Base-by-base conservation (phyloP, 1,140 invertebrate genomes). In the Colletes gigas region DNA sequence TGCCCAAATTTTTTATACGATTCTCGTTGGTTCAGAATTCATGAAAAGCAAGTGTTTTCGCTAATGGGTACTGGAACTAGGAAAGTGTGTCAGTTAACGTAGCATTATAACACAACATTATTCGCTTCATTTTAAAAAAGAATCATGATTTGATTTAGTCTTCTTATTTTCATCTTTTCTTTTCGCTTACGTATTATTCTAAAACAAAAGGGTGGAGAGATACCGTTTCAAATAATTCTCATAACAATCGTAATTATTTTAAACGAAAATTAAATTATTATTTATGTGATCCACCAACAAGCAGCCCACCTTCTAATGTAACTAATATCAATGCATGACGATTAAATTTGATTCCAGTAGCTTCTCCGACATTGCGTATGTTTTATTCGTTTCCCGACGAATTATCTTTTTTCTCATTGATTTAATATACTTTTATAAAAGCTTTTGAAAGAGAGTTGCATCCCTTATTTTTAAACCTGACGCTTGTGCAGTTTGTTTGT, bases 191-290 rank as follows among this genome's bases (percentile, higher is more conserved):
- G 55, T 75, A 81, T 79, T 72, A 79, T 86, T 78, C 47, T 39
- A 60, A 69, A 60, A 39, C n/a, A 66, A 83, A 30, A 85, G 89
- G 89, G 89, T 89, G 88, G 89, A 90, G 89, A 90, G 89, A 89
- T 65, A 81, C 21, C 54, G 60, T 80, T 75, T 68, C 44, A 81
- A 41, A 87, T 67, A 65, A 68, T 41, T 67, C 66, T 65, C 30
- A 55, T 57, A 21, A 81, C 10, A 54, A 3, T 84, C 44, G 14
- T 12, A 54, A 50, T 52, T 15, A 4, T 66, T 17, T 44, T 9
- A 17, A 59, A 70, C 1, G 12, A 17, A 77, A 70, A 52, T 52
- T 17, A 12, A 73, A 54, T 73, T 3, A 81, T 65, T 54, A 73
- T 81, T 76, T 78, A 30, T 44, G 65, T 50, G 55, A 52, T 81